A percentile compares a stretch with the other conserved stretches of the same genome.
Evolutionary conservation across 2,113 vertebrate species (phyloP).

Genomic region (Nothoprocta perdicaria): DNA sequence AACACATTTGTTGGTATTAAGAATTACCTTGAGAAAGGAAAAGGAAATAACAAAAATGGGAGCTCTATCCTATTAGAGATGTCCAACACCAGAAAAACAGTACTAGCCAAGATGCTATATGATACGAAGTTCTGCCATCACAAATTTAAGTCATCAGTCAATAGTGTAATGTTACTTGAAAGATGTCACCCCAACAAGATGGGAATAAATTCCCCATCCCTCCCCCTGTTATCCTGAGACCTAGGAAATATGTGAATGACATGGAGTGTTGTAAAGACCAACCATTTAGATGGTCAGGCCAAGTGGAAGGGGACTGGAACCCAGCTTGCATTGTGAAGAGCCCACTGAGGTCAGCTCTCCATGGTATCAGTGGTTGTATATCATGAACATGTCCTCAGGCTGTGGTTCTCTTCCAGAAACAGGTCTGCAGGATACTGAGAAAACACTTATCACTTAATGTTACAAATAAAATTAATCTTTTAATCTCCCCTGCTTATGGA

Average conservation of each 20-base stretch:
- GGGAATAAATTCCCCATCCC: neutral
- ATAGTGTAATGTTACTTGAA: too few relatives aligned
- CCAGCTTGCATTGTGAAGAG: neutral
- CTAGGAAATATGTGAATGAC: neutral
- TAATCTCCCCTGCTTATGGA: neutral
- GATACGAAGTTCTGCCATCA: neutral
- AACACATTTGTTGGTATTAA: neutral
- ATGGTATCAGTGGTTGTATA: neutral
- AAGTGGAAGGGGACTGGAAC: neutral
- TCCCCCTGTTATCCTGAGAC: neutral
- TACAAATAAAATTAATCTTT: neutral
- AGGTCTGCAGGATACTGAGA: neutral
- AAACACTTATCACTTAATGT: neutral
- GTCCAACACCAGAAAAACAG: neutral
- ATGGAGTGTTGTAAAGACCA: neutral
- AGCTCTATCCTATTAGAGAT: neutral
- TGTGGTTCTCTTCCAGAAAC: neutral
- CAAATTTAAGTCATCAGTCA: neutral
- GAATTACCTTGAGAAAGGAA: neutral
- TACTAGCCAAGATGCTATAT: neutral
- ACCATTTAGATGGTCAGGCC: neutral
- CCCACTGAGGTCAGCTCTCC: neutral
- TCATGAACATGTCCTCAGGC: neutral
- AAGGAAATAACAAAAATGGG: neutral
- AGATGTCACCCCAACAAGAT: neutral